Evolutionary conservation across 2,888 invertebrate genomes (phyloP), one percentile per base, ranked within the genome.

Genomic region (Anodontia alba): DNA sequence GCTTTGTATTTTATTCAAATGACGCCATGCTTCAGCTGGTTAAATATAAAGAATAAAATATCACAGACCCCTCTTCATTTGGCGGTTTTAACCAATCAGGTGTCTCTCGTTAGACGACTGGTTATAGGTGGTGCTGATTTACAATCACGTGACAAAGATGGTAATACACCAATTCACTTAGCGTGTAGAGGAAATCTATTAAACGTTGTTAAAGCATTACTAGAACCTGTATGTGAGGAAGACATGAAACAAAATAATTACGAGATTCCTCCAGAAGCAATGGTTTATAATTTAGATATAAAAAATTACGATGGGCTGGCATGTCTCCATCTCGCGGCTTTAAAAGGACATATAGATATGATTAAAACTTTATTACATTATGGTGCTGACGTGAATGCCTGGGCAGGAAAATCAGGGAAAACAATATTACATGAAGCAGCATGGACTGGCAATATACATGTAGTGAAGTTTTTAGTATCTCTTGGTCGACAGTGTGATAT

Each of bases 221-320:
- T 80, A 17, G 33, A 76, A 31, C 71, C 71, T 31, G 54, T 72
- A 0, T 12, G 43, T n/a, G 20, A 57, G 29, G 49, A 69, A 20
- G 77, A 76, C 36, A 46, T 10, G 20, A 31, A 20, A 15, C 5
- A 20, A 62, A 54, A 49, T 17, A 69, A 33, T 7, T 81, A 49
- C 46, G 23, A 33, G 17, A 7, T 49, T 5, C 73, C 26, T 29
- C 62, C 36, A 29, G 69, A 62, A 38, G n/a, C 17, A 23, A 42
- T 17, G 10, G 42, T 10, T 1, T 76, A 70, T 29, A 73, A 80
- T 33, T n/a, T 75, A 20, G 69, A 42, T 29, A n/a, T 29, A 20
- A 62, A 62, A 17, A 85, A 85, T 33, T 82, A 80, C 29, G 78
- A 83, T 8, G 82, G 85, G 17, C 26, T 72, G 31, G 38, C 82